A percentile compares a stretch with the other conserved stretches of the same genome.
Evolutionary conservation across 2,113 vertebrate genomes (phyloP).

Genomic region (Chloebia gouldiae): DNA sequence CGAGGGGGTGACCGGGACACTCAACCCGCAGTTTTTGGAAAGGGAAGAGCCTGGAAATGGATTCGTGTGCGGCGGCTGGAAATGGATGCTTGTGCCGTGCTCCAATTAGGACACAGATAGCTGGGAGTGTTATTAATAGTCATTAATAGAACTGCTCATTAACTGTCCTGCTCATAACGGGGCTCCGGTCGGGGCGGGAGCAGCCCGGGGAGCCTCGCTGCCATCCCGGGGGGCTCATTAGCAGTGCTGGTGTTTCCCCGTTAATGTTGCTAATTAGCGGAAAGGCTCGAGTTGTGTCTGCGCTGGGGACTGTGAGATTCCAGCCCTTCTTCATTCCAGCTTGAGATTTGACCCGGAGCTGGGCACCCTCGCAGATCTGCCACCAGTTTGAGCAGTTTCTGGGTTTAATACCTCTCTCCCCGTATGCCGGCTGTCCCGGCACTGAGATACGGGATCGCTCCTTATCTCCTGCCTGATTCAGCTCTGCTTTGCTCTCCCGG

Average conservation of each 20-base stretch:
- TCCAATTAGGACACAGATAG: background rate
- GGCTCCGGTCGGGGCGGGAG: background rate
- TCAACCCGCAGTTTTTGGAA: background rate
- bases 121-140: background rate
- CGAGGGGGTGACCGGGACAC: fast-evolving
- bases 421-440: background rate
- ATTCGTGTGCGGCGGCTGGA: background rate
- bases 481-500: background rate
- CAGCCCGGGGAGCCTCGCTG: background rate
- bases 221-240: background rate
- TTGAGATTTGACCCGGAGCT: background rate
- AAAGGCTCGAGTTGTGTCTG: background rate
- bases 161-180: background rate
- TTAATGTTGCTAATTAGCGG: background rate
- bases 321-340: background rate
- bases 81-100: background rate
- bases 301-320: background rate
- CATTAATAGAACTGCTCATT: background rate
- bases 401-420: background rate
- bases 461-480: background rate
- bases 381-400: background rate
- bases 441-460: background rate
- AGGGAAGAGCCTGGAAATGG: background rate
- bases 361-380: background rate
- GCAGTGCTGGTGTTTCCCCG: background rate